A percentile compares a stretch with the other conserved stretches of the same genome.
phyloP scores from a whole-genome alignment of 2,888 invertebrate genomes.

The Ophioninae sp. region DNA sequence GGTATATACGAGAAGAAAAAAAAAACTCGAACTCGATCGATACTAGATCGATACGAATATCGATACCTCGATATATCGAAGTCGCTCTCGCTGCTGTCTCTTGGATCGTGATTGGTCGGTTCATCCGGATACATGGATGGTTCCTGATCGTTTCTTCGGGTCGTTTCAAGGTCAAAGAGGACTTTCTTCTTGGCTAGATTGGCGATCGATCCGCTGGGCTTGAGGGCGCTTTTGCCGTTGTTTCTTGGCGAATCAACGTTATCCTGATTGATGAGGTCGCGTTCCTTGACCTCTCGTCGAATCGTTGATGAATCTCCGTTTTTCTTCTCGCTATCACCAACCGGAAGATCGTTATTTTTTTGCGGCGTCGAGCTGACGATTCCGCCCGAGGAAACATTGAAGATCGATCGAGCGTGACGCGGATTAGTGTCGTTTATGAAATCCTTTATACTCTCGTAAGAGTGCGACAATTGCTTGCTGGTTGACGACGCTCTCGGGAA shows the following conservation, averaged over 20 bases:
- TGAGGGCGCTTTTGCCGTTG: slow-evolving; percentile 83
- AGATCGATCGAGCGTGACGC: slow-evolving; percentile 36
- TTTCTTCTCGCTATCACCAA: slow-evolving; percentile 57
- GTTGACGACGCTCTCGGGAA: not conserved
- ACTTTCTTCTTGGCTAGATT: slow-evolving; percentile 85
- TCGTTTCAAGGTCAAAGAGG: slow-evolving; percentile 84
- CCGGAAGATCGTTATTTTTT: slow-evolving; percentile 59
- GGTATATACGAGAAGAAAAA: slow-evolving; percentile 70
- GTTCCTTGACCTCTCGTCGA: not conserved
- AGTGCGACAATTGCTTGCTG: slow-evolving; percentile 62
- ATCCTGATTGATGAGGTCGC: not conserved
- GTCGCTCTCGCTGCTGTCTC: slow-evolving; percentile 82
- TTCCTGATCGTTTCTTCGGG: slow-evolving; percentile 67
- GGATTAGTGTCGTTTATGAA: slow-evolving; percentile 63
- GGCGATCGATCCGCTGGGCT: slow-evolving; percentile 82
- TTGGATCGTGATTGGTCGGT: slow-evolving; percentile 61
- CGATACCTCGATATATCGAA: slow-evolving; percentile 83
- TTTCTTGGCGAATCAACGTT: slow-evolving; percentile 70
- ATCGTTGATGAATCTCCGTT: not conserved
- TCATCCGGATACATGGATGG: slow-evolving; percentile 34
- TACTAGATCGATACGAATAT: not conserved
- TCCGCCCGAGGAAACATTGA: slow-evolving; percentile 10
- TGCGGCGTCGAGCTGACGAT: slow-evolving; percentile 67
- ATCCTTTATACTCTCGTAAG: slow-evolving; percentile 72
- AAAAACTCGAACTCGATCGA: slow-evolving; percentile 67